Evolutionary conservation across 2,888 invertebrate genomes (phyloP), one percentile per base, ranked within the genome.

Genomic region (Eristalis intricaria): DNA sequence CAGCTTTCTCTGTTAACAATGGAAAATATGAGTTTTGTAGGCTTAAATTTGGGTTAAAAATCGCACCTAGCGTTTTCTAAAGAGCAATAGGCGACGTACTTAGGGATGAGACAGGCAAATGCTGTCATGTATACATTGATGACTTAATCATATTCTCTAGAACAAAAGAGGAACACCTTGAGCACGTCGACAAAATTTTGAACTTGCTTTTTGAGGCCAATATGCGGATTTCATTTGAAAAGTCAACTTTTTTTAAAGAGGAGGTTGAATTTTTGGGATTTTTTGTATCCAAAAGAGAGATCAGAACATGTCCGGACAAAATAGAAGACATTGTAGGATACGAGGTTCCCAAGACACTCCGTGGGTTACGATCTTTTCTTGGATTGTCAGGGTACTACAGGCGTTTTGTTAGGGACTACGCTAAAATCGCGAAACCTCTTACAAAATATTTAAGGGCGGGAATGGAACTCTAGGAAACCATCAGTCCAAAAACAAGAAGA

Each of bases 1-100:
- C 89, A 0, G 81, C 78, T 10, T 88, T 88, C 32, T 84, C 80
- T 0, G 56, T 79, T 7, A 79, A 69, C 35, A 82, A 78, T 4
- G 86, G 74, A 13, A 76, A 70, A 23, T 82, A 43, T 50, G 76
- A 82, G 19, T 70, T 76, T 7, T 61, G 70, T 19, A 61, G 76
- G 13, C 65, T 71, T 29, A 71, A 71, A 0, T 84, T 80, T 2
- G 84, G 79, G 0, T 11, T 79, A 1, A 79, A 82, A 69, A 82
- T 71, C 3, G 32, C 22, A 71, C 29, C 29, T 4, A 29, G 29
- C 29, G 4, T 29, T 4, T 29, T 29, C 5, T 4, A 29, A 29
- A 26, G 26, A 26, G 26, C 26, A 2, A 26, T 26, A 26, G 26
- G 3, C 3, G 26, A 26, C 26, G 3, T 26, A 26, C 26, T 26